Base-by-base conservation (phyloP, 2,797 vertebrate genomes). In the Liasis olivaceus region DNA sequence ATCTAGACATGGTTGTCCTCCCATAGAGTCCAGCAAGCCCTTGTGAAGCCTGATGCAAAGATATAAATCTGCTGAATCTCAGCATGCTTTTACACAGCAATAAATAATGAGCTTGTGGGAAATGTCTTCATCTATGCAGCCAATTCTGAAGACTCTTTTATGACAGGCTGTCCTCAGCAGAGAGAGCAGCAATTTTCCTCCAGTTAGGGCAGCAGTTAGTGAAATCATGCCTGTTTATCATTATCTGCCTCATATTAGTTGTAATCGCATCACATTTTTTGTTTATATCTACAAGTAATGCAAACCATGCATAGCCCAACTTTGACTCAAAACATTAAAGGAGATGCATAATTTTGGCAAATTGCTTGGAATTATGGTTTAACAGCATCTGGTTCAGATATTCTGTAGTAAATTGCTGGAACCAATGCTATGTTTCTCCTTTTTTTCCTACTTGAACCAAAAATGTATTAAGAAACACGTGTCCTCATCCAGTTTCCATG, bases 341-440 rank as follows among this genome's bases (percentile, higher is more conserved):
- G 93, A 97, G 98, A 97, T 97, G 96, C 97, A 97, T 98, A 97
- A 98, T 97, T 97, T 97, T 98, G 98, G 98, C 98, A 97, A 98
- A 97, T 98, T 97, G 96, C 93, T 97, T 93, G 94, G 98, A 98
- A 98, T 98, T 97, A 97, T 62, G 96, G 97, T 96, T 98, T 97
- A 97, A 96, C 95, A 88, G 96, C 98, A 98, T 98, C 98, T 98
- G 98, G 97, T 98, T 98, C 96, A 4, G 96, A 98, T 98, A 98
- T 98, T 98, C 96, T 95, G 94, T 4, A 98, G 97, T 95, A 97
- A 97, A 97, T 97, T 97, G 96, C 95, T 98, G 98, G 98, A 98
- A 96, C 94, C 0, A 11, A 89, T 89, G 5, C 92, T 86, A 94
- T 96, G 94, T 96, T 96, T 90, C 95, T 97, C 97, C 96, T 96